Conservation (phyloP, 2,888 invertebrate species). For the Acanthosepion lycidas region DNA sequence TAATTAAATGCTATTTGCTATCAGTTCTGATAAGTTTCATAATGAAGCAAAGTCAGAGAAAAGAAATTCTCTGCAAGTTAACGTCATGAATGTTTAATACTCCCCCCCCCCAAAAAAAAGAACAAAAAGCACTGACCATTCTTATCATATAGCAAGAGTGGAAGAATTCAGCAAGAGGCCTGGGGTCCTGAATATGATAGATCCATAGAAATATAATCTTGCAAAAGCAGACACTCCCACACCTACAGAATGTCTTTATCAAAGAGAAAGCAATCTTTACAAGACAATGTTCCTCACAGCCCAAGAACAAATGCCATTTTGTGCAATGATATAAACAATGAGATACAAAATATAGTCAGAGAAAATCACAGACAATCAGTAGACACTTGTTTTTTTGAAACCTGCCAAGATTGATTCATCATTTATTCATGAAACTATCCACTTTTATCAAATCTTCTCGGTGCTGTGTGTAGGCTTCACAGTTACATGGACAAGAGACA, state of each 20-base stretch:
- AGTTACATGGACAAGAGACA: neutral
- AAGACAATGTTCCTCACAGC: neutral
- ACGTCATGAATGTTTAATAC: neutral
- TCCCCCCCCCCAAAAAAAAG: no score
- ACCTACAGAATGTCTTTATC: neutral
- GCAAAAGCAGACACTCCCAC: neutral
- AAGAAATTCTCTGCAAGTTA: neutral
- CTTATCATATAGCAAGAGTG: neutral
- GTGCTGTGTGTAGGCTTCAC: neutral
- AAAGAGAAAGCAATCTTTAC: neutral
- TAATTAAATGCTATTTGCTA: no score
- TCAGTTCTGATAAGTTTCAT: no score
- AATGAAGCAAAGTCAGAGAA: neutral
- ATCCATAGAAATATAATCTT: neutral
- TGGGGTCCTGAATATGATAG: neutral
- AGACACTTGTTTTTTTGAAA: conserved; percentile 23
- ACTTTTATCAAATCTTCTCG: neutral
- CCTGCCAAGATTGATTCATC: conserved; percentile 18
- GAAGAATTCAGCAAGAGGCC: neutral
- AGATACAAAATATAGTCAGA: neutral
- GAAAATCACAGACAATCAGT: neutral
- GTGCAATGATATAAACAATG: conserved; percentile 33
- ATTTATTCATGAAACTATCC: neutral
- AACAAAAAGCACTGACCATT: neutral
- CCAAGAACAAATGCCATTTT: neutral